phyloP scores from a whole-genome alignment of 2,113 vertebrate species.

The Centrocercus urophasianus region DNA sequence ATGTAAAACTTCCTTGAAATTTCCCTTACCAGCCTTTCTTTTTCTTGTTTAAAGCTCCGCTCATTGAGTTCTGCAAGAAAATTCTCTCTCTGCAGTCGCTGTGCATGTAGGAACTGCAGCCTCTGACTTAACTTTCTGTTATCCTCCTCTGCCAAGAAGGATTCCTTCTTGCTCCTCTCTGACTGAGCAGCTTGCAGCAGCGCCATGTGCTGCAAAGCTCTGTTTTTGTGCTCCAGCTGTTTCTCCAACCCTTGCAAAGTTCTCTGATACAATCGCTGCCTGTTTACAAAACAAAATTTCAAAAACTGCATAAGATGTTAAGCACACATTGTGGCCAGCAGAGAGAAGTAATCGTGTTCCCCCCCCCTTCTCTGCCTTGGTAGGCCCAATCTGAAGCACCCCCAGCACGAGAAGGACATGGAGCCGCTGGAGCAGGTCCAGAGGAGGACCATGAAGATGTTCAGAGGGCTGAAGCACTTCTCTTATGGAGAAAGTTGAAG shows the following conservation, averaged over 20 bases:
- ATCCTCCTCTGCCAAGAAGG: background rate
- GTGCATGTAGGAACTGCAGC: conserved; percentile 42
- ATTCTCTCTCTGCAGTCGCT: conserved; percentile 1
- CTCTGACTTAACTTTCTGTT: conserved; percentile 45
- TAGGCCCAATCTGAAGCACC: no score
- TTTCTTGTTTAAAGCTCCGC: conserved; percentile 21
- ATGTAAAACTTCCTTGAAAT: background rate
- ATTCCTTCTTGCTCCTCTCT: conserved; percentile 55
- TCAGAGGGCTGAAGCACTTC: no score
- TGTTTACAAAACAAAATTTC: conserved; percentile 59
- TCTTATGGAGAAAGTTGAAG: no score
- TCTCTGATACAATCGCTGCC: conserved; percentile 48
- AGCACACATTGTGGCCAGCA: background rate
- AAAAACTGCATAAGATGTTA: background rate
- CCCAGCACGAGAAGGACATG: no score
- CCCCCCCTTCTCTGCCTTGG: no score
- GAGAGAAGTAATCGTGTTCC: no score
- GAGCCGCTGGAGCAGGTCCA: no score
- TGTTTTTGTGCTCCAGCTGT: conserved; percentile 51
- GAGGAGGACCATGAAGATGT: no score
- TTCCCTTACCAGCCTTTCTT: conserved; percentile 43
- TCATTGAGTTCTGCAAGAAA: background rate
- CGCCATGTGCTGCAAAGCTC: conserved; percentile 5
- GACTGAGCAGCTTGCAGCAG: conserved; percentile 47
- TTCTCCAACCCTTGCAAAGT: conserved; percentile 49